Conservation (phyloP, 1,140 invertebrate genomes). For the Notospermus geniculatus region DNA sequence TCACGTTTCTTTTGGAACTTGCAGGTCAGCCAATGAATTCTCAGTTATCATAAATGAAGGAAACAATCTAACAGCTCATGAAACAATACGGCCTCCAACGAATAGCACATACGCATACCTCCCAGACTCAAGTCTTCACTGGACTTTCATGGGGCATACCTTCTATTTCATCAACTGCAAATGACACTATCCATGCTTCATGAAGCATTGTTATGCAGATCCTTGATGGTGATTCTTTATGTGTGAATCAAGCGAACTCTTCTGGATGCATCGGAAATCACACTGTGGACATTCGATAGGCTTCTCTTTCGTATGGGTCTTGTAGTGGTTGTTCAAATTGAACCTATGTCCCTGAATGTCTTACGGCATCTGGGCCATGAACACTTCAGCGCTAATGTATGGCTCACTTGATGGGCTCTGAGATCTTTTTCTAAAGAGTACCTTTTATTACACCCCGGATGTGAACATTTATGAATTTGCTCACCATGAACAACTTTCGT, state of each 20-base stretch:
- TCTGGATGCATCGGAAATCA: constrained; percentile 10
- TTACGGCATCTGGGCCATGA: background rate
- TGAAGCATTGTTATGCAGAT: too few species aligned
- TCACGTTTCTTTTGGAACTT: too few species aligned
- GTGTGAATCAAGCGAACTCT: constrained; percentile 7
- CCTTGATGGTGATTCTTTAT: background rate
- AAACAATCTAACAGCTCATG: too few species aligned
- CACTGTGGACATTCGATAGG: constrained; percentile 6
- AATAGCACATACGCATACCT: too few species aligned
- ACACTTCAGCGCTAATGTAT: constrained; percentile 3
- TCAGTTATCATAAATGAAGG: too few species aligned
- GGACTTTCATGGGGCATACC: too few species aligned
- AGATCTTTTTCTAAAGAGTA: constrained; percentile 10
- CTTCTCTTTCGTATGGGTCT: constrained; percentile 6
- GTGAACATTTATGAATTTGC: background rate
- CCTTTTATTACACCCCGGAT: background rate
- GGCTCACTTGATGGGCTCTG: background rate
- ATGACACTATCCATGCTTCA: too few species aligned
- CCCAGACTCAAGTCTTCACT: too few species aligned
- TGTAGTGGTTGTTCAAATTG: constrained; percentile 8
- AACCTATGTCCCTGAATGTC: constrained; percentile 5
- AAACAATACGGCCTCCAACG: too few species aligned
- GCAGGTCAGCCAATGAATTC: too few species aligned
- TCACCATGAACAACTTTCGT: constrained; percentile 1
- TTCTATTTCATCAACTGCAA: too few species aligned